Base-by-base conservation (phyloP, 1,140 invertebrate genomes). In the Pinna nobilis region DNA sequence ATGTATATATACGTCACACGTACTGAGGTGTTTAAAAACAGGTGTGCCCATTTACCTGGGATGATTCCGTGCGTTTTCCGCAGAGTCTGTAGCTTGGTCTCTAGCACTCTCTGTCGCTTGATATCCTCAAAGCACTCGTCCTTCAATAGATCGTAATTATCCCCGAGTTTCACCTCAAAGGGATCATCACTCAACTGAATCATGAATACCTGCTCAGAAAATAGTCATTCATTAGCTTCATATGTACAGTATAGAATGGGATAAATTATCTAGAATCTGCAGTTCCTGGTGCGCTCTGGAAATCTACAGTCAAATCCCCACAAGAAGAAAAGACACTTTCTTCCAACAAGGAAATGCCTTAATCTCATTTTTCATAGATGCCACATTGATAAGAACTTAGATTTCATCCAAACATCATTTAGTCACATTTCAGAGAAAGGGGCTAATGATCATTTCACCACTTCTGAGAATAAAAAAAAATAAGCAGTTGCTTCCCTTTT, bases 131-230 rank as follows among this genome's bases (percentile, higher is more conserved):
- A 94, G 80, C 97, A 97, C 88, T 99, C 98, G 86, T 99, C 98
- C 84, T 97, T 96, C 25, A 98, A 85, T 0, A 99, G 90, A 81
- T 98, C 97, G 87, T 97, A 99, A 88, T 98, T 99, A 82, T 98
- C 96, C 1, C 97, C 92, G 2, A 99, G 90, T 84, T 96, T 96
- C 0, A 99, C 96, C 91, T 99, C 98, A 87, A 99, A 99, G 1
- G 97, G 97, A 93, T 99, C 98, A 88, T 99, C 98, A 76, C 94
- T 94, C 86, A 99, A 93, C 90, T 98, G 96, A 68, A 99, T 93
- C 3, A 94, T 85, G 85, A 97, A 94, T 79, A 94, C 79, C 86
- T 90, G 73, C 15, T 85, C 74, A 32, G 51, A 23, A 59, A 44
- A 44, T 20, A 39, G 1, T 25, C 20, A 11, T n/a, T 18, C 3